Conservation (phyloP, 2,797 vertebrate species). For the Pangasius macronema region DNA sequence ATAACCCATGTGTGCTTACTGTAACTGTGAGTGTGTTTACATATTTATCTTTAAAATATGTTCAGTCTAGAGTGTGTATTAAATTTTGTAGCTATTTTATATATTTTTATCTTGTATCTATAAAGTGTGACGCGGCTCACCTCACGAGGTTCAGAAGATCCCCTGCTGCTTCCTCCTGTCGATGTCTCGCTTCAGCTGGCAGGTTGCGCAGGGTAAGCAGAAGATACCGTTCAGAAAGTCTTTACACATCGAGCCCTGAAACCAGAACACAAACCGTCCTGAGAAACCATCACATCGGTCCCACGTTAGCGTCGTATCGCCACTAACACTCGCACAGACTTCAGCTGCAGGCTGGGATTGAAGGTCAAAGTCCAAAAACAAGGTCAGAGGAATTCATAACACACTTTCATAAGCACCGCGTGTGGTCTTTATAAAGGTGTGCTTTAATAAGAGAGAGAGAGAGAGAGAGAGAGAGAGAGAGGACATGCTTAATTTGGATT, state of each 20-base stretch:
- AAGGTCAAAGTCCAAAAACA: neutral
- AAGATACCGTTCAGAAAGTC: constrained; percentile 48
- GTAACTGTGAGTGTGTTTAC: neutral
- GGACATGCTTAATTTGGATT: too few relatives aligned
- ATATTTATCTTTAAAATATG: neutral
- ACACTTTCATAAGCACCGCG: too few relatives aligned
- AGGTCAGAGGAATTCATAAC: too few relatives aligned
- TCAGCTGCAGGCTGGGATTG: neutral
- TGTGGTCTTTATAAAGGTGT: too few relatives aligned
- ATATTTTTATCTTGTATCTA: neutral
- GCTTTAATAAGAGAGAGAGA: too few relatives aligned
- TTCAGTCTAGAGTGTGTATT: neutral
- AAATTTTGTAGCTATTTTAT: neutral
- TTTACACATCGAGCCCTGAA: constrained; percentile 76
- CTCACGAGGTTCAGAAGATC: constrained; percentile 68
- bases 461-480: too few relatives aligned
- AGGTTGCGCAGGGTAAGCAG: constrained; percentile 68
- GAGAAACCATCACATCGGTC: neutral
- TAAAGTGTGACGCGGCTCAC: neutral
- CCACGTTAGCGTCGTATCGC: too few relatives aligned
- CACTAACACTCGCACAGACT: neutral
- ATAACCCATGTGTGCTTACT: neutral
- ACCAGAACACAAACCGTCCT: neutral
- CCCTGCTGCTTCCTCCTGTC: constrained; percentile 71
- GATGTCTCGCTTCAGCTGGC: constrained; percentile 88